A percentile compares a stretch with the other conserved stretches of the same genome.
Evolutionary conservation across 2,113 vertebrate species (phyloP).

Genomic region (Stictonetta naevosa): DNA sequence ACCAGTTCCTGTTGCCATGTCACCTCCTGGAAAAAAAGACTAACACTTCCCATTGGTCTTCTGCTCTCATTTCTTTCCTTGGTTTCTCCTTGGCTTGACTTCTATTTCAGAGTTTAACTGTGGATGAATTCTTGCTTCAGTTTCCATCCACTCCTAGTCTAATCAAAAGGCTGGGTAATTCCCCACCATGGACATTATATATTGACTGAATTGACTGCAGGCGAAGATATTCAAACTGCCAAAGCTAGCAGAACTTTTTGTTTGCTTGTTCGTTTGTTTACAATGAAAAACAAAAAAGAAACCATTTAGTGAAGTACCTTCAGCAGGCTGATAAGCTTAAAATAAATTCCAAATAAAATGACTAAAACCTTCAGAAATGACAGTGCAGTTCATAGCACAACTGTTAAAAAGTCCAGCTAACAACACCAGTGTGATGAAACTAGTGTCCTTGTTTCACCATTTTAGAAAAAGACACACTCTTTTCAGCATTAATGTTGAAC

Average conservation of each 20-base stretch:
- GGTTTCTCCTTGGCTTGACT: neutral
- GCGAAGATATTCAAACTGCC: accelerated
- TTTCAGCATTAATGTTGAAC: neutral
- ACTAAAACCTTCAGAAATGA: neutral
- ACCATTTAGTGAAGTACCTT: neutral
- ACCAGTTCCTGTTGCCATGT: neutral
- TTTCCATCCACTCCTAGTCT: accelerated
- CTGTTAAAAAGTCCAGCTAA: neutral
- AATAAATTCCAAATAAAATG: neutral
- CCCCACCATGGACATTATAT: accelerated
- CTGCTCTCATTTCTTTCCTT: neutral
- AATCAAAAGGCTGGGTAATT: accelerated
- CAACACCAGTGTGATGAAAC: neutral
- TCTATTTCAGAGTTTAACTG: neutral
- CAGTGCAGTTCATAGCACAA: neutral
- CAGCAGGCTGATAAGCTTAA: accelerated
- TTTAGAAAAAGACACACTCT: neutral
- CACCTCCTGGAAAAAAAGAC: neutral
- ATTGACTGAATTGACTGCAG: neutral
- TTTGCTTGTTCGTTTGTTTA: neutral
- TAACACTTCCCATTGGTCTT: neutral
- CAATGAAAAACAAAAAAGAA: neutral
- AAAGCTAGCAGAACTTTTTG: neutral
- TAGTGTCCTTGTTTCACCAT: neutral
- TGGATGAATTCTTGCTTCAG: accelerated